phyloP scores from a whole-genome alignment of 2,113 vertebrate species.

The Pantherophis guttatus region DNA sequence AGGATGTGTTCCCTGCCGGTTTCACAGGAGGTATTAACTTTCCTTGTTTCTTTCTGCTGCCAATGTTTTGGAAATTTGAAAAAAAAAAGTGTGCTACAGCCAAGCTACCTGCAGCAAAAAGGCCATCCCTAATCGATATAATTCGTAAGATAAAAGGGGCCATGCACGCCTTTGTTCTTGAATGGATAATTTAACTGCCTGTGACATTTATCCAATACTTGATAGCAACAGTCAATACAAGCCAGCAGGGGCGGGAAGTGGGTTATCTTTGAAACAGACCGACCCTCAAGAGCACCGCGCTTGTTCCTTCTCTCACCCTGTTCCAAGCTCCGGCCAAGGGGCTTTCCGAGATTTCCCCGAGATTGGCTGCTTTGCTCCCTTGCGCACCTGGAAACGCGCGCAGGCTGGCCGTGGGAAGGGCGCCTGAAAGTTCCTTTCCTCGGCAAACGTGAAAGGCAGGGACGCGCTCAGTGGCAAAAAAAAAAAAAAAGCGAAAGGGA shows the following conservation, averaged over 20 bases:
- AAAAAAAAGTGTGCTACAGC: too few relatives aligned
- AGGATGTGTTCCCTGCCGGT: background rate
- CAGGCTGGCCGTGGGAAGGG: background rate
- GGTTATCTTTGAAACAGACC: background rate
- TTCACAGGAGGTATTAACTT: background rate
- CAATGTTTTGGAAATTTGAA: too few relatives aligned
- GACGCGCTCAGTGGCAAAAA: background rate
- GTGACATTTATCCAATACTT: background rate
- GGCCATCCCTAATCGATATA: background rate
- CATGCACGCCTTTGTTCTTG: background rate
- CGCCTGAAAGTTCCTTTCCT: background rate
- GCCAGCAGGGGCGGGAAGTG: background rate
- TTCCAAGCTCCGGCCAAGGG: background rate
- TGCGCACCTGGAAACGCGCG: background rate
- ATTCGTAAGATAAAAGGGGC: background rate
- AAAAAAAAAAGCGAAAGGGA: background rate
- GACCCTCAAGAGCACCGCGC: background rate
- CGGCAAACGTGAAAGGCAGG: background rate
- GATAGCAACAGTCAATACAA: background rate
- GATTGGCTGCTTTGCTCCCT: background rate
- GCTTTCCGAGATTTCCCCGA: background rate
- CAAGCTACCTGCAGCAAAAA: background rate
- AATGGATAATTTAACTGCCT: background rate
- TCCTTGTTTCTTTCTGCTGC: background rate
- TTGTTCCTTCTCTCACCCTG: too few relatives aligned